Evolutionary conservation across 2,113 vertebrate genomes (phyloP), one percentile per base, ranked within the genome.

Genomic region (Megaceryle torquata): DNA sequence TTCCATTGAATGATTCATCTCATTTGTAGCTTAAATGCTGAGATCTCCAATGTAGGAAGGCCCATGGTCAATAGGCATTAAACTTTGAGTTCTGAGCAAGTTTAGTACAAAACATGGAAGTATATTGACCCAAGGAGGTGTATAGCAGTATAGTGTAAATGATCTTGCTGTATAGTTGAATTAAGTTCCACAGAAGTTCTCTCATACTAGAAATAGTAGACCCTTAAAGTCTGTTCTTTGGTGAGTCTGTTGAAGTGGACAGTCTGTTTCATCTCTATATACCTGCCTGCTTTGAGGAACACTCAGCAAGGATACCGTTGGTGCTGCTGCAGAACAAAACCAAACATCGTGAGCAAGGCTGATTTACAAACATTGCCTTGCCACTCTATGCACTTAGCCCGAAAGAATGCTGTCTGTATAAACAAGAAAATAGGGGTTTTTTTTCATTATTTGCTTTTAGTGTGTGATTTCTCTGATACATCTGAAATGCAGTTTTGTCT

Each of bases 1-100:
- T 96, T 48, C 64, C 61, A 18, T 74, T 92, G 90, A 96, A 92
- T 82, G 93, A 89, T 96, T 92, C 4, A 24, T 96, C 94, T 91
- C 89, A 74, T 91, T 95, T 65, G 61, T 77, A 83, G 59, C 87
- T 86, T 93, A 81, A 81, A 85, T 78, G 94, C 74, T 79, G 85
- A 81, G 79, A 85, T 93, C 94, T 94, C 82, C 57, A 35, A 1
- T 63, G 65, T 65, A 86, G 92, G 86, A 81, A 79, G 82, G 37
- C 75, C 84, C 70, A 18, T 57, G 22, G 70, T 93, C 88, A 89
- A 84, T 93, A 95, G 71, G 6, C 85, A 93, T 95, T 97, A 89
- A 89, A 89, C 53, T 71, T 56, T 25, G 59, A 91, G 76, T 82
- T 95, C 91, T 83, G 86, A 96, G 60, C 83, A 63, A 63, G 69